phyloP scores from a whole-genome alignment of 2,888 invertebrate species.

The Brachyptera risi region DNA sequence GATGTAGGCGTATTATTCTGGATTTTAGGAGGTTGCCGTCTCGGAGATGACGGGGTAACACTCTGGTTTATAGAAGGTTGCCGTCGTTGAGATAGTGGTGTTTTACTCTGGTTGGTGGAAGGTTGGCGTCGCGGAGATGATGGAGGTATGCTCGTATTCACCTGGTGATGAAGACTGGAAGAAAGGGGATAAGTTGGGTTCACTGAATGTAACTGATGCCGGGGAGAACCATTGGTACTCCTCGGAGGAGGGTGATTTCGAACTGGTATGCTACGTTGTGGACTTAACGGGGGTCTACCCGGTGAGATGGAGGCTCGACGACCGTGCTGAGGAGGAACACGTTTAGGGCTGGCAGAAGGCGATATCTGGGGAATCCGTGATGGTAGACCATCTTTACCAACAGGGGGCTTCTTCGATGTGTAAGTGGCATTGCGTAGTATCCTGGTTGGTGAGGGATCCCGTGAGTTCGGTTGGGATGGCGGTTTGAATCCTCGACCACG shows the following conservation, averaged over 20 bases:
- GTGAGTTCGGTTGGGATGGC: constrained; percentile 51
- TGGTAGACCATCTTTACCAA: not conserved
- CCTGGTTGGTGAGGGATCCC: constrained; percentile 50
- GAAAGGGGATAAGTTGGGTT: not conserved
- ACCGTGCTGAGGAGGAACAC: not conserved
- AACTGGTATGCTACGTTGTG: not conserved
- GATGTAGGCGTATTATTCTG: not conserved
- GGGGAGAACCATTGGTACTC: not conserved
- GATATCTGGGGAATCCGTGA: constrained; percentile 19
- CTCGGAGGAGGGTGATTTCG: not conserved
- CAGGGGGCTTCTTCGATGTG: constrained; percentile 39
- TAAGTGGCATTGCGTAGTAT: constrained; percentile 51
- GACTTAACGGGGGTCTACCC: not conserved
- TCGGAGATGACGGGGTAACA: not conserved
- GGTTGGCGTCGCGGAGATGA: not conserved
- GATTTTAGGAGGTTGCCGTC: not conserved
- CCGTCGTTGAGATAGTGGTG: not conserved
- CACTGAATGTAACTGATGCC: not conserved
- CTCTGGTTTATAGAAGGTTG: not conserved
- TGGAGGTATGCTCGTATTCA: not conserved
- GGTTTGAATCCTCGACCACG: constrained; percentile 56
- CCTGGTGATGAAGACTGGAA: not conserved
- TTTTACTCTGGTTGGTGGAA: not conserved
- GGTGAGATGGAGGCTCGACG: constrained; percentile 13
- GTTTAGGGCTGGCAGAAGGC: constrained; percentile 9